Evolutionary conservation across 2,797 vertebrate species (phyloP), one percentile per base, ranked within the genome.

Genomic region (Macrochelys suwanniensis): DNA sequence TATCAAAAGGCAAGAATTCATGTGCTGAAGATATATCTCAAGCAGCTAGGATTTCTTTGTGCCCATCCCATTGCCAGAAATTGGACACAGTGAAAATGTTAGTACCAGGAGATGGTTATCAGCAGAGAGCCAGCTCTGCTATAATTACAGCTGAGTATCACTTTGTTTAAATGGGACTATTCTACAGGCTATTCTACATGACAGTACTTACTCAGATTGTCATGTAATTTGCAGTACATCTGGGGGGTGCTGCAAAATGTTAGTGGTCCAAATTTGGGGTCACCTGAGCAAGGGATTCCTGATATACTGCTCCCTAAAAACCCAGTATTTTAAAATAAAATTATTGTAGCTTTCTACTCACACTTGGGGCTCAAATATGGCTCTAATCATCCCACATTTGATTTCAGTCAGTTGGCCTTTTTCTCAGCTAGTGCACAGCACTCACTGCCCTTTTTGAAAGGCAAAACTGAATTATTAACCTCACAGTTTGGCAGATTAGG

Each of bases 371-470:
- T 84, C 71, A 83, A 11, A 74, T 88, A 51, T 77, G 57, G 65
- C 45, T 78, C 28, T 91, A 84, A 68, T 74, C 45, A 5, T 8
- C 65, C n/a, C 61, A 4, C 42, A 65, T 6, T 49, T 42, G 0
- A 59, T 5, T 5, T 45, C 57, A 51, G 57, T 25, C 23, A n/a
- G 23, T 37, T 71, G 10, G 33, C n/a, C 65, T n/a, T 78, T 21
- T 7, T 4, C 5, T 0, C 1, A 23, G 21, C 68, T 59, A 8
- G 16, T 26, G 23, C 23, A 54, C 37, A 25, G 50, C 37, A 11
- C 23, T 19, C 2, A 6, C 7, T 11, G 53, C 17, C 25, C 51
- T 77, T 71, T 28, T 4, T 31, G 81, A 78, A 13, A 26, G 49
- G 57, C 77, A 79, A 1, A 12, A 59, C 68, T 85, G 16, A 53